These are phyloP conservation scores for Styela clava DNA, from an alignment of 23 tunicate genomes.

Conservation along the genomic window DNA sequence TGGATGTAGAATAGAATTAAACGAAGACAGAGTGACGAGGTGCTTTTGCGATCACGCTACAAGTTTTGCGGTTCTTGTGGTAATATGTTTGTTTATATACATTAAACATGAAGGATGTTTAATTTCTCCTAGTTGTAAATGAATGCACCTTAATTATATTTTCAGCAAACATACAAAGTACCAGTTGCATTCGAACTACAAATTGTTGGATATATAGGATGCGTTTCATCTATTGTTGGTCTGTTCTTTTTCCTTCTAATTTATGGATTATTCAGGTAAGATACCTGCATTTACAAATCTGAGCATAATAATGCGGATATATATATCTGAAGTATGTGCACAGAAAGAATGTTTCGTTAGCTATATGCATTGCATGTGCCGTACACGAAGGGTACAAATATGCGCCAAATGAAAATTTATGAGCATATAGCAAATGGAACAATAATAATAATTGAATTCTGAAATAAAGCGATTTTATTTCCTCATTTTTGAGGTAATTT, in stretches of 20 bases:
- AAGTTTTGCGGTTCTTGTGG: background rate
- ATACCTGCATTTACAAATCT: no score
- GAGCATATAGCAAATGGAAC: no score
- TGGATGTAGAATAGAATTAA: background rate
- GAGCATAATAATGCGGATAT: no score
- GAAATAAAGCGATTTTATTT: no score
- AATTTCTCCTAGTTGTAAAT: background rate
- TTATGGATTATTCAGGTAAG: background rate
- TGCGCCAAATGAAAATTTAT: no score
- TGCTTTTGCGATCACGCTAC: background rate
- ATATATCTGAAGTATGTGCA: no score
- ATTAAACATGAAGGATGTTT: background rate
- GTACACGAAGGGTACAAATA: no score
- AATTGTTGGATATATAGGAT: background rate
- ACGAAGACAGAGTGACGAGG: background rate
- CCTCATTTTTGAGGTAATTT: no score
- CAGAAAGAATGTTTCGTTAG: no score
- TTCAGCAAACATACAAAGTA: background rate
- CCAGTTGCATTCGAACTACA: background rate
- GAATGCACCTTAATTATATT: background rate
- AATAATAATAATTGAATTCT: no score
- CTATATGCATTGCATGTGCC: no score
- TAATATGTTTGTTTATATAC: no score
- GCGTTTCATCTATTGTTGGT: background rate
- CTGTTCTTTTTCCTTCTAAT: background rate